Evolutionary conservation across 2,888 invertebrate species (phyloP).

Genomic region (Falcaria lacertinaria): DNA sequence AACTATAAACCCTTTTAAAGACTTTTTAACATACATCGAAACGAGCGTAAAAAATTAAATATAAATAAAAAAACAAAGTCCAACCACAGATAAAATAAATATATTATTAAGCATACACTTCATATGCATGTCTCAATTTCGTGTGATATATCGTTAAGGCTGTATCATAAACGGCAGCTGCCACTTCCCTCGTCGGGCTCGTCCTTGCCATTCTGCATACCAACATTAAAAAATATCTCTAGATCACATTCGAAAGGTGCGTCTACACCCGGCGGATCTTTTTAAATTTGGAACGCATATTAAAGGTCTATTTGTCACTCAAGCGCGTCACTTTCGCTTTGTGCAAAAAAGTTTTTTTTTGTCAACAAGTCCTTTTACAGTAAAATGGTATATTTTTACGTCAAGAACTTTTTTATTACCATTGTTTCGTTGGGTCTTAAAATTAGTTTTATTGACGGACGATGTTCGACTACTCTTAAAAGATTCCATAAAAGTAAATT

Average conservation of each 20-base stretch:
- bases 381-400: background rate
- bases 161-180: conserved; percentile 14
- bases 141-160: conserved; percentile 8
- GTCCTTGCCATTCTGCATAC: conserved; percentile 12
- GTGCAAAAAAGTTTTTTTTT: conserved; percentile 9
- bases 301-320: conserved; percentile 31
- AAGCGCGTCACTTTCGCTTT: conserved; percentile 21
- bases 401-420: no score
- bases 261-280: conserved; percentile 25
- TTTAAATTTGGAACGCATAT: conserved; percentile 28
- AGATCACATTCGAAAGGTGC: conserved; percentile 32
- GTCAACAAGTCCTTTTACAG: background rate
- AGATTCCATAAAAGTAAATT: no score
- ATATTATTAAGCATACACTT: background rate
- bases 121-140: conserved; percentile 1
- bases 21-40: no score
- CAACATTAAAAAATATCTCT: conserved; percentile 6
- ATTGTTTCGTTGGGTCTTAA: no score
- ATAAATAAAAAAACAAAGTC: no score
- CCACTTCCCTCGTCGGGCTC: conserved; percentile 14
- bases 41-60: no score
- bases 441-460: no score
- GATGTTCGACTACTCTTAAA: no score
- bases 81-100: background rate
- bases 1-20: no score